Evolutionary conservation across 1,140 invertebrate species (phyloP).

Genomic region (Heterodera carotae): DNA sequence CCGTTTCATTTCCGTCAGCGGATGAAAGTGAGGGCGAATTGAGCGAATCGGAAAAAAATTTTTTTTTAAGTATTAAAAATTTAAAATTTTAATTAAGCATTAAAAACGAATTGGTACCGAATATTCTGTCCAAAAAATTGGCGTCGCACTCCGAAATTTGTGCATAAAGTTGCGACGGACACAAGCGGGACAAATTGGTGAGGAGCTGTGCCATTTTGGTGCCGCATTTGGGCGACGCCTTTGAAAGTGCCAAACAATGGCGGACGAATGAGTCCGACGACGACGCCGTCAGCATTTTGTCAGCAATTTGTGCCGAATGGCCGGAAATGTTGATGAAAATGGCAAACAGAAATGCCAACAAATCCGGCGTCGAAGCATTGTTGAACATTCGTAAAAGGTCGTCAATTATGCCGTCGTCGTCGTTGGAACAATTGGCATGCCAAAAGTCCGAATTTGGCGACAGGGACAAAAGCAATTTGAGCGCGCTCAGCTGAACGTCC

Average conservation of each 20-base stretch:
- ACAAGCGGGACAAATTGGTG: background rate
- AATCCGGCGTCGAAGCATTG: background rate
- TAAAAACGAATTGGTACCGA: background rate
- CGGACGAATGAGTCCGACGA: background rate
- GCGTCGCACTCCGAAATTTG: background rate
- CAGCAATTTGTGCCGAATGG: slow-evolving; percentile 2
- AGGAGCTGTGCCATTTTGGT: background rate
- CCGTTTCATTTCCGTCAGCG: no score
- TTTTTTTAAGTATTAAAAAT: no score
- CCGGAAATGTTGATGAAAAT: slow-evolving; percentile 4
- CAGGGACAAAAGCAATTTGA: slow-evolving; percentile 3
- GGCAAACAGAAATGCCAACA: background rate
- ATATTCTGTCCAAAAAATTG: background rate
- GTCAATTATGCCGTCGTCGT: background rate
- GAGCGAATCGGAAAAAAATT: slow-evolving; percentile 6
- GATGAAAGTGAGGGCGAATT: background rate
- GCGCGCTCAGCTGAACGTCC: background rate
- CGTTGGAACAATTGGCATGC: background rate
- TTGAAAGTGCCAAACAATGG: background rate
- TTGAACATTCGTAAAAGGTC: background rate
- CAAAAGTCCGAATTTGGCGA: background rate
- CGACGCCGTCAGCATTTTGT: background rate
- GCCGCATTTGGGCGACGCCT: background rate
- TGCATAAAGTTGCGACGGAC: background rate
- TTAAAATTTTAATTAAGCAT: background rate